Evolutionary conservation across 2,797 vertebrate species (phyloP).

Genomic region (Numenius phaeopus): DNA sequence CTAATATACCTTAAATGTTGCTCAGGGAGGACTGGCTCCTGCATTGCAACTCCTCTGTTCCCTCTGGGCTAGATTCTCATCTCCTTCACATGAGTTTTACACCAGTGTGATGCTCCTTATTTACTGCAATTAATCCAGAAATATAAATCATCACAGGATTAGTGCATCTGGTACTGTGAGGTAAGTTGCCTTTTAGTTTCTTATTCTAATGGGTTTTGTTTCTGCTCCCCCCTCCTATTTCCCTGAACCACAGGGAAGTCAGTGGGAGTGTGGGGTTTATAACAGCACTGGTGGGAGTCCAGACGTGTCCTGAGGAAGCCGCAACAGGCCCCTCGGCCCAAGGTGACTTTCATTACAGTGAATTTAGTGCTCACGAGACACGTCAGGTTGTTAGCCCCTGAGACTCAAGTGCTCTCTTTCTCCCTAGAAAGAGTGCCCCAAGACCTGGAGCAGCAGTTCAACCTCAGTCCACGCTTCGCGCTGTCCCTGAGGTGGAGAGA

Average conservation of each 20-base stretch:
- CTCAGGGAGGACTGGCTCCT: not conserved
- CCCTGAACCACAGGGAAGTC: not conserved
- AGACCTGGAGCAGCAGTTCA: not conserved
- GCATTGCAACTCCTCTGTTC: not conserved
- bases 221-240: not conserved
- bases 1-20: not conserved
- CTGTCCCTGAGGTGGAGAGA: accelerated
- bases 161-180: not conserved
- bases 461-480: not conserved
- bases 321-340: not conserved
- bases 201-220: not conserved
- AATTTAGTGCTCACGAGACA: not conserved
- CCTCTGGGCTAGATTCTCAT: not conserved
- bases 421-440: not conserved
- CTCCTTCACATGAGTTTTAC: not conserved
- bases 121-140: constrained; percentile 8
- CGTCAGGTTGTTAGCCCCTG: not conserved
- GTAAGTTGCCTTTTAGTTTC: not conserved
- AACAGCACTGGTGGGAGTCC: not conserved
- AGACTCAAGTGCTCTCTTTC: not conserved
- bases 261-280: not conserved
- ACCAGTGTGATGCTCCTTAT: not conserved
- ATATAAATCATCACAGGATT: not conserved
- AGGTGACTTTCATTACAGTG: not conserved
- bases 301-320: not conserved